Base-by-base conservation (phyloP, 1,140 invertebrate species). In the Grapholita molesta region DNA sequence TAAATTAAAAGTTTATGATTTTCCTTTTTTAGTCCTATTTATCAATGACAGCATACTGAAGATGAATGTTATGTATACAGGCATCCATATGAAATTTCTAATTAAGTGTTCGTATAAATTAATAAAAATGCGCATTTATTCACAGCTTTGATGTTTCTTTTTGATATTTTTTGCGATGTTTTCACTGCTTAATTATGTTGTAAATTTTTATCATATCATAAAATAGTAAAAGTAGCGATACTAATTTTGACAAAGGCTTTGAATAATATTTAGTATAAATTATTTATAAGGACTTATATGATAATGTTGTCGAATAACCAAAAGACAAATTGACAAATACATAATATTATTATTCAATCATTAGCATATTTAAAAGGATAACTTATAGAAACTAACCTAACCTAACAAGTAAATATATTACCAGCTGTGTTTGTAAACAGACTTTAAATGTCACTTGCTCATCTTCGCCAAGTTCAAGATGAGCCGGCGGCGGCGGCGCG, bases 381-480 rank as follows among this genome's bases (percentile, higher is more conserved):
- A 48, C 42, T 48, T 3, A 48, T 18, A 15, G 6, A 12, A 15
- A n/a, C 18, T 1, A 48, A 18, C 15, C 6, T 15, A 21, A 8
- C 42, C 18, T 18, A 21, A 7, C 42, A 1, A 48, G 15, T 48
- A n/a, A n/a, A n/a, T n/a, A n/a, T n/a, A 48, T 0, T 21, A 21
- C 38, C 12, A 15, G 12, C n/a, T 42, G 61, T 77, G 76, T 79
- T 82, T 83, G 69, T 76, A 80, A 81, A 78, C 74, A 79, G 53
- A n/a, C 15, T 42, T 69, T 74, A 80, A 82, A 83, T 83, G 81
- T 77, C 76, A 76, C 66, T 81, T 65, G 76, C 71, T 57, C 76
- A 74, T 66, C 53, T 67, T 71, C 68, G 42, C 69, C 84, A 88
- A 88, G 87, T 89, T 88, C 87, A 88, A 86, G 87, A 85, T 79